Percentiles rank a stretch among this genome's conserved stretches.
These are phyloP conservation scores for Rhinichthys klamathensis DNA, from an alignment of 2,113 vertebrate genomes.

Conservation along the genomic window DNA sequence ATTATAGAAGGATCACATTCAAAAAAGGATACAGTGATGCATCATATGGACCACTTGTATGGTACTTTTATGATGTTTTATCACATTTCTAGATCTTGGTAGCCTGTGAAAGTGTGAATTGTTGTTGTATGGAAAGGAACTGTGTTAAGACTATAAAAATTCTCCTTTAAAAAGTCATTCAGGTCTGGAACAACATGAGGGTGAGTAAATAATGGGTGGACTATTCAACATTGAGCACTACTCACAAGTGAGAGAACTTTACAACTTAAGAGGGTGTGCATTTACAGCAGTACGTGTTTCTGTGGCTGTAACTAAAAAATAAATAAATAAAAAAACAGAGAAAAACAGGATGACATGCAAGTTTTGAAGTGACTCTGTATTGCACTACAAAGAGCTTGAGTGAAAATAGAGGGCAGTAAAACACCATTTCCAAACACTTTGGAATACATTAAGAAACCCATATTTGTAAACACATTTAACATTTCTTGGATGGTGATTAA, in stretches of 20 bases:
- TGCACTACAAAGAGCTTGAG: slow-evolving; percentile 24
- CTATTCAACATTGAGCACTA: slow-evolving; percentile 6
- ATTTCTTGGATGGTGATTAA: slow-evolving; percentile 20
- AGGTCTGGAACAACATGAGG: neutral
- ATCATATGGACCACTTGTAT: neutral
- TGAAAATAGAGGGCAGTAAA: slow-evolving; percentile 23
- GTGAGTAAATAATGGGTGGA: neutral
- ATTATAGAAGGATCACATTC: neutral
- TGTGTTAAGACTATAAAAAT: neutral
- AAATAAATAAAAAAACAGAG: neutral
- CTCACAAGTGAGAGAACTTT: neutral
- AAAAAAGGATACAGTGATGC: neutral
- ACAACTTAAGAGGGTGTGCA: neutral
- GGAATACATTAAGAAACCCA: slow-evolving; percentile 20
- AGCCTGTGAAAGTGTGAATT: neutral
- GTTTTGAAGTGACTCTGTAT: neutral
- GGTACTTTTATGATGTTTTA: neutral
- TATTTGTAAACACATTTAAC: slow-evolving; percentile 36
- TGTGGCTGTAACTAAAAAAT: neutral
- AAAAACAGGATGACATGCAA: neutral
- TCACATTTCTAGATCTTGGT: neutral
- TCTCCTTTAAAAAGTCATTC: neutral
- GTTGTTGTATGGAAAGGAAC: neutral
- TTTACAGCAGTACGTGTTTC: neutral
- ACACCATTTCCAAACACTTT: slow-evolving; percentile 25